Base-by-base conservation (phyloP, 2,797 vertebrate species). In the Coregonus sp. region DNA sequence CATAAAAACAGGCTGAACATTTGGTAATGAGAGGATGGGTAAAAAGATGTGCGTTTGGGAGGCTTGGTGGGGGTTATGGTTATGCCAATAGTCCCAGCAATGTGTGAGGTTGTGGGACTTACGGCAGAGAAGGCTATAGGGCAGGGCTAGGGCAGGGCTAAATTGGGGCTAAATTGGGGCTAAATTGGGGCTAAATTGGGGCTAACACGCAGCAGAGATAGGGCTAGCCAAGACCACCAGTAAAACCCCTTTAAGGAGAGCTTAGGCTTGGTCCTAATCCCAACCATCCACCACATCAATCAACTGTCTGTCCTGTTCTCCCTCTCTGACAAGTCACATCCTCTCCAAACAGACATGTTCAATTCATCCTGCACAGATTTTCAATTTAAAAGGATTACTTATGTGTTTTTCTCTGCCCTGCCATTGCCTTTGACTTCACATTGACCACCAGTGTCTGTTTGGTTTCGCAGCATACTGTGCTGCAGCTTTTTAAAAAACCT, bases 361-460 rank as follows among this genome's bases (percentile, higher is more conserved):
- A 1, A 47, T 75, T 73, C 52, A 80, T 75, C 76, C 70, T 47
- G 81, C 81, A 85, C 69, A 78, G 82, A 81, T 78, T 81, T 82
- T 69, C 63, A 80, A 83, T 75, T 70, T 82, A 79, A 87, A 86
- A 79, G 75, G 77, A 88, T 88, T 86, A 84, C 14, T 56, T 11
- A 2, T 47, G 40, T 47, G 72, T 37, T 15, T 47, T 56, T 11
- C 40, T 73, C 78, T 47, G 69, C 47, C 4, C 18, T 29, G 3
- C 20, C 11, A 47, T 20, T 68, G 63, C 73, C 69, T 37, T 25
- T 75, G 70, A 20, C 66, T 72, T 18, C 35, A 7, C 18, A 20
- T 33, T 40, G 20, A 75, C 47, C 59, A 67, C 61, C 51, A 59
- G 16, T 54, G 16, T 33, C 47, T 50, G n/a, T 20, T 4, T 1